phyloP scores from a whole-genome alignment of 2,113 vertebrate species.

The Macquaria ambigua region DNA sequence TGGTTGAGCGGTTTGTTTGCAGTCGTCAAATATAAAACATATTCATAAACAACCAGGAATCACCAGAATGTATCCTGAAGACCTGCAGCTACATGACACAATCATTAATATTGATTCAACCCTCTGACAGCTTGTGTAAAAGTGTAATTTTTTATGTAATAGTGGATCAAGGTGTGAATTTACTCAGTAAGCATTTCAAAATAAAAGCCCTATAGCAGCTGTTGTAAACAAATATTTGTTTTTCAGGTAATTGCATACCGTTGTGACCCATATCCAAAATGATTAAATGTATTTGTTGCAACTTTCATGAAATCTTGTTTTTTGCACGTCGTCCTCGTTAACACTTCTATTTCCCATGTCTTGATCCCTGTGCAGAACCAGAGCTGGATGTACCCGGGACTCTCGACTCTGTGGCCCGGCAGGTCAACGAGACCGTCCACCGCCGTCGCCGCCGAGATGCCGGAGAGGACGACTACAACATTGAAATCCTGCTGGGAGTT shows the following conservation, averaged over 20 bases:
- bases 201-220: not conserved
- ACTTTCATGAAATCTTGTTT: not conserved
- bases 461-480: conserved; percentile 92
- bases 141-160: not conserved
- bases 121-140: not conserved
- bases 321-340: not conserved
- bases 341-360: not conserved
- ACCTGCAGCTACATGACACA: not conserved
- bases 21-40: not conserved
- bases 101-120: no score
- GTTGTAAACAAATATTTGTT: not conserved
- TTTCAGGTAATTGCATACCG: no score
- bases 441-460: conserved; percentile 87
- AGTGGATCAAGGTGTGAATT: not conserved
- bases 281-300: not conserved
- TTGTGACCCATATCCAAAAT: not conserved
- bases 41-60: not conserved
- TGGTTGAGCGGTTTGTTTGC: not conserved
- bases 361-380: conserved; percentile 76
- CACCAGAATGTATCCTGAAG: not conserved
- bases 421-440: conserved; percentile 86
- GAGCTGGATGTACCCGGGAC: conserved; percentile 75
- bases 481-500: conserved; percentile 96
- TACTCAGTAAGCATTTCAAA: not conserved
- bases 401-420: conserved; percentile 82